These are phyloP conservation scores for Perizoma affinitatum DNA, from an alignment of 2,888 invertebrate species.

Conservation along the genomic window DNA sequence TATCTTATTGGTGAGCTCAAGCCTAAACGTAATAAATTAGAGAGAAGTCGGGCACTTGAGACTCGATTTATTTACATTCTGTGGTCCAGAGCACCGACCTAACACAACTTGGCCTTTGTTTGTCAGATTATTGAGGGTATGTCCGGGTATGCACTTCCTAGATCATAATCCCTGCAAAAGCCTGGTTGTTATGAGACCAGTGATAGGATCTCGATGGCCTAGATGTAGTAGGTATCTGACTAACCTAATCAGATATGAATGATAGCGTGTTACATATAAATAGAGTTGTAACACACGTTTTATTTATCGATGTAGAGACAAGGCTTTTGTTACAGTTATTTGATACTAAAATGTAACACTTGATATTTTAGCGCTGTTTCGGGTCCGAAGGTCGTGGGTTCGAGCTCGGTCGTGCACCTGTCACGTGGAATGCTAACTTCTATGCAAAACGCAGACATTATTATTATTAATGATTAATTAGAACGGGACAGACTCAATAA, in stretches of 20 bases:
- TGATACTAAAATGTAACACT: too few relatives aligned
- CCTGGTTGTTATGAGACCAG: slow-evolving; percentile 7
- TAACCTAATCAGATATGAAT: slow-evolving; percentile 5
- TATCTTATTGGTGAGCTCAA: too few relatives aligned
- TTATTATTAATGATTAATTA: too few relatives aligned
- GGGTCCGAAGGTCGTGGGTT: too few relatives aligned
- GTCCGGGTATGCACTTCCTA: slow-evolving; percentile 26
- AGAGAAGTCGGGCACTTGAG: slow-evolving; percentile 20
- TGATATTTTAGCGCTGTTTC: too few relatives aligned
- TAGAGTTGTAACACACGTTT: slow-evolving; percentile 6
- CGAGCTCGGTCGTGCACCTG: too few relatives aligned
- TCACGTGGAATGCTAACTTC: too few relatives aligned
- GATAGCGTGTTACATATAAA: slow-evolving; percentile 1
- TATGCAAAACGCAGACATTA: too few relatives aligned
- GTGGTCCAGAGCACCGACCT: slow-evolving; percentile 16
- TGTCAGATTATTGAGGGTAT: slow-evolving; percentile 20
- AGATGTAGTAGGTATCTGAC: slow-evolving; percentile 6
- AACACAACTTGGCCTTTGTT: slow-evolving; percentile 22
- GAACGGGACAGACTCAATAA: too few relatives aligned
- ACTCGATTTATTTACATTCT: slow-evolving; percentile 4
- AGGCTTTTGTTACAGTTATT: too few relatives aligned
- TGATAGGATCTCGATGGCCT: slow-evolving; percentile 18
- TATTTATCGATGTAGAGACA: not conserved
- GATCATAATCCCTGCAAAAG: slow-evolving; percentile 15
- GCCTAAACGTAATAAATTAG: slow-evolving; percentile 4